phyloP scores from a whole-genome alignment of 2,113 vertebrate species.

The Ahaetulla prasina region DNA sequence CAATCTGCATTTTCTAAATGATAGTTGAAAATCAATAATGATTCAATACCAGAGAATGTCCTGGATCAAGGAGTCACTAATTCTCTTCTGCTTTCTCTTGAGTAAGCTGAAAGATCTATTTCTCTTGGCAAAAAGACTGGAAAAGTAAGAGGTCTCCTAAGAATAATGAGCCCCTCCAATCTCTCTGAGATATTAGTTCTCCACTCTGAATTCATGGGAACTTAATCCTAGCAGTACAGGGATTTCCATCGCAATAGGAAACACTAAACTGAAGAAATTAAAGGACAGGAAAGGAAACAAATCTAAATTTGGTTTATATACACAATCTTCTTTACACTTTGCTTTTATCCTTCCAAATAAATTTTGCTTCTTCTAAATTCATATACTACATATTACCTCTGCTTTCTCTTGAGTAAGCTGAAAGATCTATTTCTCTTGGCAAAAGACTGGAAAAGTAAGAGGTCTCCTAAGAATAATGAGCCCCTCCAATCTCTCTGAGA shows the following conservation, averaged over 20 bases:
- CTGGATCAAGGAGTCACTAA: neutral
- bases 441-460: neutral
- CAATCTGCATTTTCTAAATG: neutral
- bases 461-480: neutral
- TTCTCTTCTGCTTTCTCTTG: neutral
- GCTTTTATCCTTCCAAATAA: neutral
- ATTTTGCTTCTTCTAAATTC: neutral
- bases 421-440: neutral
- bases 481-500: neutral
- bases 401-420: neutral
- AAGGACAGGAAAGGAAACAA: neutral
- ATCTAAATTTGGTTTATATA: neutral
- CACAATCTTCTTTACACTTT: neutral
- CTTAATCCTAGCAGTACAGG: neutral
- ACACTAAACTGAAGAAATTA: neutral
- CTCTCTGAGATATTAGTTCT: neutral
- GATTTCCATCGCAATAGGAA: neutral
- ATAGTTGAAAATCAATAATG: neutral
- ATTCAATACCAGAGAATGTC: neutral
- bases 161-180: neutral
- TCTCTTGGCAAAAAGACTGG: neutral
- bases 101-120: neutral
- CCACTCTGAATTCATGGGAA: neutral
- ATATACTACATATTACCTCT: neutral
- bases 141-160: neutral